Evolutionary conservation across 2,888 invertebrate species (phyloP), one percentile per base, ranked within the genome.

Genomic region (Gerris lacustris): DNA sequence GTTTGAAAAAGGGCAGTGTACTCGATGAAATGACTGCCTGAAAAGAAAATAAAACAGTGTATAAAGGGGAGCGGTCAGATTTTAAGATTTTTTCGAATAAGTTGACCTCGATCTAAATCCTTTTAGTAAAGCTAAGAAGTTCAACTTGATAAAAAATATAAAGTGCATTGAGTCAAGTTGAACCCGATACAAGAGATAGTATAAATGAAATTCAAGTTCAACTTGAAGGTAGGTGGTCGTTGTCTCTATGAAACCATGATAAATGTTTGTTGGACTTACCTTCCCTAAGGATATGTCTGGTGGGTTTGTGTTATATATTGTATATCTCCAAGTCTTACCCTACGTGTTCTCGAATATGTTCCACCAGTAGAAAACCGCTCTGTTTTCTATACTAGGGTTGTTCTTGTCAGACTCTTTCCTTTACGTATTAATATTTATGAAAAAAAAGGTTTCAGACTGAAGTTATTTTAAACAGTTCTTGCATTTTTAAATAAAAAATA

Each of bases 201-300:
- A 31, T 4, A 31, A 31, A 15, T 55, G 55, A 15, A 55, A 11
- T 55, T 55, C 9, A 55, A 55, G 55, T 55, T 55, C 55, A 55
- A 55, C 55, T 55, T 55, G 9, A 4, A 55, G 55, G 9, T 15
- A 11, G 9, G 55, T 11, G 15, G 55, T 55, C 15, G 55, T 55
- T 55, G 15, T 11, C 9, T 11, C 55, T 9, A 55, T 11, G 55
- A 55, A 55, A 55, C 11, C 9, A 55, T 55, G 55, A 55, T 55
- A 55, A 55, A 55, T 55, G 55, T 55, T 55, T 5, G 55, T 55
- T 55, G 15, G 55, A 55, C 15, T 31, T 31, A 31, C 9, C 55
- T 55, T 55, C 55, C 55, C 55, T 55, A 11, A 55, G 55, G 55
- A 11, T 55, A 55, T 55, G 55, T 55, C 55, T 55, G 55, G 55